Base-by-base conservation (phyloP, 2,797 vertebrate genomes). In the Podarcis siculus region DNA sequence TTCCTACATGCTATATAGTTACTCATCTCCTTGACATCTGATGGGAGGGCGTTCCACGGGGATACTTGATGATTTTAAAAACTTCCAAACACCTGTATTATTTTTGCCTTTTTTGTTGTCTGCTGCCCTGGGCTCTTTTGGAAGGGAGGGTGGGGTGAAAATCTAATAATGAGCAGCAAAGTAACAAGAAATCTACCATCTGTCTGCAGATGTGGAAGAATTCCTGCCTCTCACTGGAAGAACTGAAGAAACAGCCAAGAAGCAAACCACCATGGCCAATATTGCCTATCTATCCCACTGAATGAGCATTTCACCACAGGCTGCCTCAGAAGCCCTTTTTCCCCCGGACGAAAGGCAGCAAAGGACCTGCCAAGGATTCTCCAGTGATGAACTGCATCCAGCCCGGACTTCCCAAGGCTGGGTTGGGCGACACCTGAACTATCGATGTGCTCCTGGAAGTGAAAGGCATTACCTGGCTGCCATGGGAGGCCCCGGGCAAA, bases 401-500 rank as follows among this genome's bases (percentile, higher is more conserved):
- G 12, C 17, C 32, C 10, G 27, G 9, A 10, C 17, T 25, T 64
- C 79, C 35, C n/a, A 25, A 32, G 45, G 77, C 5, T 7, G 45
- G 9, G 8, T 69, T 2, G 13, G 5, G 27, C 10, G 1, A n/a
- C 7, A 37, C 55, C 79, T 7, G 55, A 25, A 23, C 49, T 23
- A 23, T 6, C 4, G 1, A 1, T 13, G 25, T 13, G n/a, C 10
- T 64, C 79, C 79, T 80, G 32, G 32, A 2, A 19, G 58, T 12
- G 3, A 27, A 9, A 30, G 10, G 77, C 49, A 32, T 6, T 89
- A 87, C 37, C 78, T 73, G 67, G 69, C 49, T 75, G 86, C 15
- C 78, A 90, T 72, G 13, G 17, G 85, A 87, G 87, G 66, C 3
- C 0, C 83, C 37, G 42, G 80, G 89, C 80, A 80, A 66, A 4